Evolutionary conservation across 2,113 vertebrate species (phyloP).

Genomic region (Coregonus clupeaformis): DNA sequence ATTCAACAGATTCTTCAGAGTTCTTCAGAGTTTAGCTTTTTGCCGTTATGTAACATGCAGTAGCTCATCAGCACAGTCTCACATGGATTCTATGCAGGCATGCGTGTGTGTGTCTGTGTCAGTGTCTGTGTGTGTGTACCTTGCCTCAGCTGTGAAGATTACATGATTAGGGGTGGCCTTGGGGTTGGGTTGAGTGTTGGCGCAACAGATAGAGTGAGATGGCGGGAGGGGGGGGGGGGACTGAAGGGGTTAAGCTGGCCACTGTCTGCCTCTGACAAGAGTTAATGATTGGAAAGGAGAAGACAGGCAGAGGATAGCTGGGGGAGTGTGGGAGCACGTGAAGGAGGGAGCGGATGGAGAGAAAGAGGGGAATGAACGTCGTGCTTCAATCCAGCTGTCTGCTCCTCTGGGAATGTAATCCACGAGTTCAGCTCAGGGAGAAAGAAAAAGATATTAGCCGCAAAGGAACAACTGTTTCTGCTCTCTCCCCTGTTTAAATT

Average conservation of each 20-base stretch:
- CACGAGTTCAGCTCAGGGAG: constrained; percentile 40
- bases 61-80: constrained; percentile 17
- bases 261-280: constrained; percentile 8
- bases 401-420: constrained; percentile 52
- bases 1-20: too few species aligned
- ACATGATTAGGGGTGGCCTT: neutral
- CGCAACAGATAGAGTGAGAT: constrained; percentile 1
- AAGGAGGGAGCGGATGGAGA: neutral
- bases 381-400: constrained; percentile 46
- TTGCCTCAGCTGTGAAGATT: neutral
- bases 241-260: constrained; percentile 37
- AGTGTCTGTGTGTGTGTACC: neutral
- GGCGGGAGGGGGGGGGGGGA: neutral
- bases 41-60: constrained; percentile 30
- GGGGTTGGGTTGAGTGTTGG: neutral
- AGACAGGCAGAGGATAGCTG: neutral
- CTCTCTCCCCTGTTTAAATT: constrained; percentile 50
- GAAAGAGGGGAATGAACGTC: neutral
- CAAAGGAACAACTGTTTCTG: constrained; percentile 56
- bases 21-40: too few species aligned
- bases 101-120: constrained; percentile 1
- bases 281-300: constrained; percentile 55
- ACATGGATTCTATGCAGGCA: neutral
- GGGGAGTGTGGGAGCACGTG: constrained; percentile 4
- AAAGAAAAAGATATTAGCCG: constrained; percentile 47